Percentiles rank a stretch among this genome's conserved stretches.
Conservation (phyloP, 1,140 invertebrate genomes). For the Sinella curviseta region DNA sequence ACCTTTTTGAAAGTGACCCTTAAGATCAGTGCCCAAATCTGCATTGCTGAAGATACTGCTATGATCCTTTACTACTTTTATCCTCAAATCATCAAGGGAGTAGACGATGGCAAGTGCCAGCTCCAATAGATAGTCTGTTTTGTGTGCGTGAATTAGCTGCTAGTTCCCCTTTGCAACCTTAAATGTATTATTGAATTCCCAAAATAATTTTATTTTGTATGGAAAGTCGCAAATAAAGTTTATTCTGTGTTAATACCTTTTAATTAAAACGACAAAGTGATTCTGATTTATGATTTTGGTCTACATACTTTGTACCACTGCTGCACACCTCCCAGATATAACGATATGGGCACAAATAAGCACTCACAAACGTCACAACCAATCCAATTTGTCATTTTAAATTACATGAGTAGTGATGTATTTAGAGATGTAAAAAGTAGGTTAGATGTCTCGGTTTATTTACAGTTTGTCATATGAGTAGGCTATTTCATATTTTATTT, state of each 20-base stretch:
- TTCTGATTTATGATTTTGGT: too few relatives aligned
- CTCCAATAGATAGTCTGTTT: slow-evolving; percentile 9
- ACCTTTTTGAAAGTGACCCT: slow-evolving; percentile 37
- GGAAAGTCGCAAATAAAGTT: slow-evolving; percentile 9
- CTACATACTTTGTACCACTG: too few relatives aligned
- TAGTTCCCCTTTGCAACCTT: slow-evolving; percentile 23
- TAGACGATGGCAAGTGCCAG: slow-evolving; percentile 35
- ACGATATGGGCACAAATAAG: too few relatives aligned
- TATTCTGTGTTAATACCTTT: slow-evolving; percentile 25
- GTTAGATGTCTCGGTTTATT: too few relatives aligned
- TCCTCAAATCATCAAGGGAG: slow-evolving; percentile 34
- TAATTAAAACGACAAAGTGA: neutral
- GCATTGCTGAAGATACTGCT: slow-evolving; percentile 26
- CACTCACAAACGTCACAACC: too few relatives aligned
- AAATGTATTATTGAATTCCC: neutral
- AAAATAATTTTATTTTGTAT: slow-evolving; percentile 15
- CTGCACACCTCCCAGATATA: too few relatives aligned
- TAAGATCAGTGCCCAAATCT: slow-evolving; percentile 36
- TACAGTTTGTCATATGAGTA: too few relatives aligned
- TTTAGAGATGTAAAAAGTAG: too few relatives aligned
- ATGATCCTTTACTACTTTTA: slow-evolving; percentile 36
- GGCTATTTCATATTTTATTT: too few relatives aligned
- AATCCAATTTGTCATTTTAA: too few relatives aligned
- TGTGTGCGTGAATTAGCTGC: neutral
- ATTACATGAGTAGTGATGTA: too few relatives aligned